Percentiles rank a stretch among this genome's conserved stretches.
phyloP scores from a whole-genome alignment of 2,113 vertebrate species.

The Sitta europaea region DNA sequence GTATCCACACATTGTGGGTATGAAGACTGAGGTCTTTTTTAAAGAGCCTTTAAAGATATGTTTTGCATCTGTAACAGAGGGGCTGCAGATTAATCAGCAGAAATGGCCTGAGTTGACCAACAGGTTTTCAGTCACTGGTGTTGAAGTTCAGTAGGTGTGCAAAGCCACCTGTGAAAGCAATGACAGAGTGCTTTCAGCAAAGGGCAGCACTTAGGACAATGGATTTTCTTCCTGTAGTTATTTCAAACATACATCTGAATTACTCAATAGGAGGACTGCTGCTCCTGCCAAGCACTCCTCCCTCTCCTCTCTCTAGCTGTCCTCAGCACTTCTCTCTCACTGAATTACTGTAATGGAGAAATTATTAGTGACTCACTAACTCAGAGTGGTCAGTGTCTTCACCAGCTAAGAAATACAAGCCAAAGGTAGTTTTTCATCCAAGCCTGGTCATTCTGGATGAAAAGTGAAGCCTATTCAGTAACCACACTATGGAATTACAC shows the following conservation, averaged over 20 bases:
- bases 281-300: not conserved
- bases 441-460: not conserved
- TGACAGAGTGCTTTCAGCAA: not conserved
- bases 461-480: conserved; percentile 20
- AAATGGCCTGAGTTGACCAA: not conserved
- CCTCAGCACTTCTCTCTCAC: not conserved
- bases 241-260: not conserved
- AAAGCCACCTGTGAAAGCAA: not conserved
- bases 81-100: not conserved
- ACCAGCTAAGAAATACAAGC: not conserved
- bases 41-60: not conserved
- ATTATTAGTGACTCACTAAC: not conserved
- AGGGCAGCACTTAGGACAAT: not conserved
- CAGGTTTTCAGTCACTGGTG: not conserved
- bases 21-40: not conserved
- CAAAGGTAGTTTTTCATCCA: conserved; percentile 19
- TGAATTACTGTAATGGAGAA: conserved; percentile 22
- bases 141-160: not conserved
- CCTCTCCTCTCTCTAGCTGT: not conserved
- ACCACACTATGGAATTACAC: not conserved
- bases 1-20: not conserved
- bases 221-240: not conserved
- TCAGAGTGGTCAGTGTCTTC: not conserved
- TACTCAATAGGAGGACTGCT: not conserved
- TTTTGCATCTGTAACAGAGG: not conserved